These are phyloP conservation scores for Apeira syringaria DNA, from an alignment of 2,888 invertebrate genomes.

Conservation along the genomic window DNA sequence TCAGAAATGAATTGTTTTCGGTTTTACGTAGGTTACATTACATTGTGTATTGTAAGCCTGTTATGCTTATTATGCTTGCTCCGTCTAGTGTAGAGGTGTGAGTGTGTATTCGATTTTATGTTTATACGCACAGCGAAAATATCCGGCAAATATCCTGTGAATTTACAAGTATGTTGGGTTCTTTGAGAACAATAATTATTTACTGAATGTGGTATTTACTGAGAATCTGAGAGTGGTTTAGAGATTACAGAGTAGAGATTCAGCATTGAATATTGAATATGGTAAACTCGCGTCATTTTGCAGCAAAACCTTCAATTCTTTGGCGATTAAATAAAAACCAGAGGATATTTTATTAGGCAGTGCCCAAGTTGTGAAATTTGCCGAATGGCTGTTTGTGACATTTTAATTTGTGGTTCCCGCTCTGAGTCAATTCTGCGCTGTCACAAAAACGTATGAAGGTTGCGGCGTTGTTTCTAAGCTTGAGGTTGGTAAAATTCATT, in stretches of 20 bases:
- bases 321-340: conserved; percentile 32
- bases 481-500: conserved; percentile 31
- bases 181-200: no score
- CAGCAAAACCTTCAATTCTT: conserved; percentile 23
- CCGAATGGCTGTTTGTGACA: conserved; percentile 32
- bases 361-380: conserved; percentile 9
- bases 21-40: conserved; percentile 67
- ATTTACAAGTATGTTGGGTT: no score
- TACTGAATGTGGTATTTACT: no score
- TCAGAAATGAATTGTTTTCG: conserved; percentile 74
- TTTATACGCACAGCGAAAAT: no score
- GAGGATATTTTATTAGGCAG: conserved; percentile 23
- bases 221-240: no score
- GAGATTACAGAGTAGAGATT: no score
- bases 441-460: conserved; percentile 31
- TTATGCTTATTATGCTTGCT: conserved; percentile 51
- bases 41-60: conserved; percentile 71
- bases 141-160: no score
- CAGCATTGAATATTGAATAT: no score
- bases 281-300: conserved; percentile 18
- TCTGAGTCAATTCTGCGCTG: conserved; percentile 31
- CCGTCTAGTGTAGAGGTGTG: no score
- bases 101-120: no score
- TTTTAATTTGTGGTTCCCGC: conserved; percentile 34
- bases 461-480: conserved; percentile 25